phyloP scores from a whole-genome alignment of 2,888 invertebrate species.

The Mesoligia furuncula region DNA sequence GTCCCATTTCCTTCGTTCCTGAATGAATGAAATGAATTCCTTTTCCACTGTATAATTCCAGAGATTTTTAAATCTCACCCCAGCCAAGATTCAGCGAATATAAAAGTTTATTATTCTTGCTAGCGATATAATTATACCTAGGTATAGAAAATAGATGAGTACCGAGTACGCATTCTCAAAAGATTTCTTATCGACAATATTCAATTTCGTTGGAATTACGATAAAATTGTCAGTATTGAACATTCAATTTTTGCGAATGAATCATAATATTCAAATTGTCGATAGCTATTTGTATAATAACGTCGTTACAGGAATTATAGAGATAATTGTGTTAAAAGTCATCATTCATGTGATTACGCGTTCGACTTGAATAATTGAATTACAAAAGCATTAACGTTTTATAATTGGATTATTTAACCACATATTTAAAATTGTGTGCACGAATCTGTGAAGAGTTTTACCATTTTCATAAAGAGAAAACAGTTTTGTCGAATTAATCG shows the following conservation, averaged over 20 bases:
- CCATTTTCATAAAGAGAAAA: conserved; percentile 13
- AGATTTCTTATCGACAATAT: conserved; percentile 55
- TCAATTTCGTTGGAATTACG: conserved; percentile 53
- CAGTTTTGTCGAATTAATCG: conserved; percentile 6
- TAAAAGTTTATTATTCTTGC: conserved; percentile 18
- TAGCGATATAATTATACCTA: neutral
- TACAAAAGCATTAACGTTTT: conserved; percentile 17
- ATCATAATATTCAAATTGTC: conserved; percentile 59
- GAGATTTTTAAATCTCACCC: conserved; percentile 29
- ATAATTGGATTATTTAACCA: conserved; percentile 10
- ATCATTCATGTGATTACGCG: conserved; percentile 40
- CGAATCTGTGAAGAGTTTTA: conserved; percentile 23
- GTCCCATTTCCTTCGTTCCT: conserved; percentile 23
- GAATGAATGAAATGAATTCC: conserved; percentile 39
- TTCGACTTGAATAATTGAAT: conserved; percentile 35
- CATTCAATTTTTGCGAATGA: conserved; percentile 57
- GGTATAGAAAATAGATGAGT: conserved; percentile 8
- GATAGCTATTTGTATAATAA: conserved; percentile 56
- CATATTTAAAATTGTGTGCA: conserved; percentile 15
- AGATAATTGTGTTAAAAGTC: conserved; percentile 43
- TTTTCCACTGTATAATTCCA: conserved; percentile 26
- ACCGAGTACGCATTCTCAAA: conserved; percentile 32
- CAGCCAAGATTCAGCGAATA: conserved; percentile 5
- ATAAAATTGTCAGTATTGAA: conserved; percentile 56
- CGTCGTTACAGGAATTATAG: conserved; percentile 40